phyloP scores from a whole-genome alignment of 2,113 vertebrate genomes.

The Callionymus lyra region DNA sequence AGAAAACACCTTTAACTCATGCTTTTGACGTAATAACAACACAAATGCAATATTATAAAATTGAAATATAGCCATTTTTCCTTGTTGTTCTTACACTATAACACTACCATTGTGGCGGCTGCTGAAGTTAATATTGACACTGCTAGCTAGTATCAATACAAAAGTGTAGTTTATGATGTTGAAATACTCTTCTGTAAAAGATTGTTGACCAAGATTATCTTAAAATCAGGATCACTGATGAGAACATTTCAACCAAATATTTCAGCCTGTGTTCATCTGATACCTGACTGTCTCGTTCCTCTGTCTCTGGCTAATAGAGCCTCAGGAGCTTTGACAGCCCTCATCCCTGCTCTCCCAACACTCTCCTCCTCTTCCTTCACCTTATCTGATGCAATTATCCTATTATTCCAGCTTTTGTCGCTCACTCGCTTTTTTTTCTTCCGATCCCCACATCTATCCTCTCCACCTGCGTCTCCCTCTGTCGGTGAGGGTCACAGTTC shows the following conservation, averaged over 20 bases:
- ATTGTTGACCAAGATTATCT: too few species aligned
- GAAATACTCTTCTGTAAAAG: too few species aligned
- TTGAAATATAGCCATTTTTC: too few species aligned
- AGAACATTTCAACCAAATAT: constrained; percentile 8
- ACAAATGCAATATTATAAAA: too few species aligned
- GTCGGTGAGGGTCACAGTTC: constrained; percentile 73
- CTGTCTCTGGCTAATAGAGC: constrained; percentile 31
- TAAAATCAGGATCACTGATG: too few species aligned
- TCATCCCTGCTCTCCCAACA: constrained; percentile 24
- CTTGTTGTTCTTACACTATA: too few species aligned
- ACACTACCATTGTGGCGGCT: too few species aligned
- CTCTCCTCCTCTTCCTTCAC: constrained; percentile 33
- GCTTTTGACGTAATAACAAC: too few species aligned
- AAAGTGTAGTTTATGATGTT: too few species aligned
- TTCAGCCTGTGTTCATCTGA: constrained; percentile 39
- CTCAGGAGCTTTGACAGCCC: constrained; percentile 22
- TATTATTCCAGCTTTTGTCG: constrained; percentile 44
- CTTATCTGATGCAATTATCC: constrained; percentile 66
- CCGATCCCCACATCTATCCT: constrained; percentile 7
- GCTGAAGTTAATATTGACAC: too few species aligned
- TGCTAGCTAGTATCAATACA: too few species aligned
- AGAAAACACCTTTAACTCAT: too few species aligned
- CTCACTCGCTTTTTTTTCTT: constrained; percentile 31
- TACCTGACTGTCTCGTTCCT: constrained; percentile 31
- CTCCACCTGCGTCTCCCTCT: constrained; percentile 24